These are phyloP conservation scores for Apamea sordens DNA, from an alignment of 2,888 invertebrate species.

Conservation along the genomic window DNA sequence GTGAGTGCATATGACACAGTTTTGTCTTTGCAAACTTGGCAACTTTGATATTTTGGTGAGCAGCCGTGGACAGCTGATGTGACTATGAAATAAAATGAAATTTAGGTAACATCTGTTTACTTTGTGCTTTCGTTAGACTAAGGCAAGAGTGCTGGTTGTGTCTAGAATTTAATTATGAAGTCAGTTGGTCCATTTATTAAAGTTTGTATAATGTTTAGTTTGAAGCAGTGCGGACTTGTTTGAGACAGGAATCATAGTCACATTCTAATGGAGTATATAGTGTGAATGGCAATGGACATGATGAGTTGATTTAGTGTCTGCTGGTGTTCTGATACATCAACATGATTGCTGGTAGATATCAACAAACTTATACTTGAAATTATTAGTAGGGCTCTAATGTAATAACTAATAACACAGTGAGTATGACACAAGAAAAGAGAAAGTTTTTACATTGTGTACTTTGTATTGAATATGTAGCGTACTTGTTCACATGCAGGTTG, in stretches of 20 bases:
- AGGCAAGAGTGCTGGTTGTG: slow-evolving; percentile 61
- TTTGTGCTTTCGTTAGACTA: slow-evolving; percentile 58
- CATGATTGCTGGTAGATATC: slow-evolving; percentile 33
- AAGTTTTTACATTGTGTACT: slow-evolving; percentile 71
- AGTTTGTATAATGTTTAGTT: slow-evolving; percentile 52
- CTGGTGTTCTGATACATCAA: slow-evolving; percentile 40
- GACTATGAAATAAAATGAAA: slow-evolving; percentile 90
- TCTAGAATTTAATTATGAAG: slow-evolving; percentile 54
- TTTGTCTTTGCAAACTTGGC: slow-evolving; percentile 67
- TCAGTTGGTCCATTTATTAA: slow-evolving; percentile 39
- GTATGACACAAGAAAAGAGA: slow-evolving; percentile 64
- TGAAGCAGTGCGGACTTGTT: slow-evolving; percentile 72
- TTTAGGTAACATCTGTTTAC: slow-evolving; percentile 81
- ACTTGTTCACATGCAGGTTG: slow-evolving; percentile 9
- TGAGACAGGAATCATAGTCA: slow-evolving; percentile 48
- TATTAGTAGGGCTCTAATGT: slow-evolving; percentile 23
- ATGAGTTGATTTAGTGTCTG: slow-evolving; percentile 55
- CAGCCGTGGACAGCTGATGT: slow-evolving; percentile 81
- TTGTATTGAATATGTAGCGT: slow-evolving; percentile 41
- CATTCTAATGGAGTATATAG: slow-evolving; percentile 49
- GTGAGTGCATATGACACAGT: slow-evolving; percentile 78
- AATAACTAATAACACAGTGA: slow-evolving; percentile 3
- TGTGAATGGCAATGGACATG: slow-evolving; percentile 49
- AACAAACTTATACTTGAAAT: slow-evolving; percentile 4
- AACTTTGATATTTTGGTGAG: slow-evolving; percentile 72